Evolutionary conservation across 2,797 vertebrate genomes (phyloP).

Genomic region (Rhinella marina): DNA sequence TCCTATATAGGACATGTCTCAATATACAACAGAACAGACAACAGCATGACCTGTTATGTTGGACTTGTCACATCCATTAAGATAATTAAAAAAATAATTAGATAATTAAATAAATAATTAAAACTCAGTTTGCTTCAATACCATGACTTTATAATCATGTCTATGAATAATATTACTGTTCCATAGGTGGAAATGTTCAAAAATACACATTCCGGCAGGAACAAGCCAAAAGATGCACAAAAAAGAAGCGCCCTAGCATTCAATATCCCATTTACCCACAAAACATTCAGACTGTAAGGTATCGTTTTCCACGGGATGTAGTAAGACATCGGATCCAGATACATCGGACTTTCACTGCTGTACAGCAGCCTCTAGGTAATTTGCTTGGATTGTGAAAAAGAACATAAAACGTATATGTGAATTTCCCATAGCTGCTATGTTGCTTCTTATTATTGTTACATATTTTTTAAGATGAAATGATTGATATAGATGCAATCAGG

Average conservation of each 20-base stretch:
- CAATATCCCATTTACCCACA: conserved; percentile 70
- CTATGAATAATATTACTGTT: neutral
- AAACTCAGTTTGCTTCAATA: no score
- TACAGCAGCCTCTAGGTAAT: conserved; percentile 52
- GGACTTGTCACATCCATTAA: no score
- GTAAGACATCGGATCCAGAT: conserved; percentile 44
- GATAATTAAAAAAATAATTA: no score
- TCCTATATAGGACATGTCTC: no score
- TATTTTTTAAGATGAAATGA: no score
- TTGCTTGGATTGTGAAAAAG: neutral
- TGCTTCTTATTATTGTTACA: neutral
- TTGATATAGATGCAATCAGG: neutral
- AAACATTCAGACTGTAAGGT: conserved; percentile 66
- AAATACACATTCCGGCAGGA: conserved; percentile 87
- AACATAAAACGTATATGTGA: neutral
- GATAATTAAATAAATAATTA: no score
- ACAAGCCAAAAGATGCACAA: conserved; percentile 76
- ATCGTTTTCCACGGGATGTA: conserved; percentile 69
- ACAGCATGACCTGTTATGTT: no score
- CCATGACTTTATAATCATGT: neutral
- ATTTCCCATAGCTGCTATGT: neutral
- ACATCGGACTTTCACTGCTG: conserved; percentile 26
- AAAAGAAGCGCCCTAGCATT: conserved; percentile 66
- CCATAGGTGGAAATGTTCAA: conserved; percentile 85
- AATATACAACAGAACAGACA: no score